phyloP scores from a whole-genome alignment of 2,888 invertebrate species.

The Diadegma fenestrale region DNA sequence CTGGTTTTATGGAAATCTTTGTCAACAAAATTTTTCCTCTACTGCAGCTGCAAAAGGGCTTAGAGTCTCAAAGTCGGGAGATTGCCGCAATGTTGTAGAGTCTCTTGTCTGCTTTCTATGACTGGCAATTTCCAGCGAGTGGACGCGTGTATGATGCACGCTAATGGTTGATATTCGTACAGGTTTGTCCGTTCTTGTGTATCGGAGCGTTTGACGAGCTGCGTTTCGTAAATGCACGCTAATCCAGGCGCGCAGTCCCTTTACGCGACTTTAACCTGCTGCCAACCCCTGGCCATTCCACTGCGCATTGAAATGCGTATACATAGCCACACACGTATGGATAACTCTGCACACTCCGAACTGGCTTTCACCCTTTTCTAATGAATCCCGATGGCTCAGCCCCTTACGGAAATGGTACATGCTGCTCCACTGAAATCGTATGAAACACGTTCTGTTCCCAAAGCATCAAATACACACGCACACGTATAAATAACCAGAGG shows the following conservation, averaged over 20 bases:
- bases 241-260: slow-evolving; percentile 75
- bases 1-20: neutral
- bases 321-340: neutral
- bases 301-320: slow-evolving; percentile 25
- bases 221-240: slow-evolving; percentile 79
- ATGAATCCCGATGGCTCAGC: slow-evolving; percentile 35
- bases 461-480: slow-evolving; percentile 32
- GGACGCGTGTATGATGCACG: slow-evolving; percentile 39
- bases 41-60: slow-evolving; percentile 74
- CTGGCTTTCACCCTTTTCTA: slow-evolving; percentile 55
- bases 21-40: slow-evolving; percentile 80
- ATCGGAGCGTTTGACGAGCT: slow-evolving; percentile 64
- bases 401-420: slow-evolving; percentile 32
- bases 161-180: slow-evolving; percentile 48
- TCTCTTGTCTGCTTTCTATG: slow-evolving; percentile 16
- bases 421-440: slow-evolving; percentile 4
- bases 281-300: slow-evolving; percentile 44
- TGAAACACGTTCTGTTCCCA: slow-evolving; percentile 18
- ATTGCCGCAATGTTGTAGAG: slow-evolving; percentile 28
- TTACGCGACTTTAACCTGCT: slow-evolving; percentile 59
- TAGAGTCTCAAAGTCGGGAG: slow-evolving; percentile 60
- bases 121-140: slow-evolving; percentile 52
- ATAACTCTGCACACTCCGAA: neutral
- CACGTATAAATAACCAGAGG: neutral
- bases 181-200: slow-evolving; percentile 58